These are phyloP conservation scores for Liodrosophila aerea DNA, from an alignment of 2,888 invertebrate species.

Conservation along the genomic window DNA sequence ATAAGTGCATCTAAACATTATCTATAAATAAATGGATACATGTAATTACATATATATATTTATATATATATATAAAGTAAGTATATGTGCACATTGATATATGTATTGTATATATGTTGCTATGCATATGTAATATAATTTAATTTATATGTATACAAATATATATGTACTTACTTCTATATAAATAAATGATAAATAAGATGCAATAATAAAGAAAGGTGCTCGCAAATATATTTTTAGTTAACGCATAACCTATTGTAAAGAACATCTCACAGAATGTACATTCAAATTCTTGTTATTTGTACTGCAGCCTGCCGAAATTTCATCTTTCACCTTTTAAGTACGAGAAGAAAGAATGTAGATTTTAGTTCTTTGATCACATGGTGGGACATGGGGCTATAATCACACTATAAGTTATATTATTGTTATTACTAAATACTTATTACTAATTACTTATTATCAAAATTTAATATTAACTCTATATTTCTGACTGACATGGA, in stretches of 20 bases:
- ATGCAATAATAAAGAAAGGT: conserved; percentile 32
- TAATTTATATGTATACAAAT: conserved; percentile 4
- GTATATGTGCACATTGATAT: conserved; percentile 4
- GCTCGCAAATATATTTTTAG: conserved; percentile 58
- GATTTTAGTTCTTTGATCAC: neutral
- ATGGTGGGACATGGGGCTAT: neutral
- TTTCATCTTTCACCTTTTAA: conserved; percentile 54
- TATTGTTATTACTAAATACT: too few relatives aligned
- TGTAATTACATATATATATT: conserved; percentile 15
- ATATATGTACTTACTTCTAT: conserved; percentile 24
- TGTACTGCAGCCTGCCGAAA: conserved; percentile 42
- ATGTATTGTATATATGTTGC: conserved; percentile 1
- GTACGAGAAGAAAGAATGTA: conserved; percentile 17
- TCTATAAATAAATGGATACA: conserved; percentile 41
- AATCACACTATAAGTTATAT: neutral
- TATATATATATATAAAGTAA: conserved; percentile 26
- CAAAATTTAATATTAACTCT: too few relatives aligned
- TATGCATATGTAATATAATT: conserved; percentile 4
- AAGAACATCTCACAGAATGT: conserved; percentile 51
- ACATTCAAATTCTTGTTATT: conserved; percentile 50
- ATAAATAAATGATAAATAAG: conserved; percentile 36
- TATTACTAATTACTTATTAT: too few relatives aligned
- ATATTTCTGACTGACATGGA: too few relatives aligned
- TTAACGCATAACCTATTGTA: conserved; percentile 64
- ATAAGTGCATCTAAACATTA: conserved; percentile 65